Percentiles rank a stretch among this genome's conserved stretches.
Conservation (phyloP, 37 sponge, comb jelly and placozoan species). For the Geodia barretti region DNA sequence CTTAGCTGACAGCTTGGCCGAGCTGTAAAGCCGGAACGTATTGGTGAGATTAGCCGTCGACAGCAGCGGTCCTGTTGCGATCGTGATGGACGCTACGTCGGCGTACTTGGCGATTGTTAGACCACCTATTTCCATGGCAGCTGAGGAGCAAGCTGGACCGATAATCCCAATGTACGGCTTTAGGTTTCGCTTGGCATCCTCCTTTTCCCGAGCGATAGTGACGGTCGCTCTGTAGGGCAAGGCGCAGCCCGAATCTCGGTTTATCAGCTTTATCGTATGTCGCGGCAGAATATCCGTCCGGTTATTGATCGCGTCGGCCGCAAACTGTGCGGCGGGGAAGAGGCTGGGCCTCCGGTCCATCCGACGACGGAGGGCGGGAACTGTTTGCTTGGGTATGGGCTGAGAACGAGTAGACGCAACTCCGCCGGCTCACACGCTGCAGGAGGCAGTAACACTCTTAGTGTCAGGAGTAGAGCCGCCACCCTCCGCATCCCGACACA, state of each 20-base stretch:
- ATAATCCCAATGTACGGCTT: slow-evolving; percentile 37
- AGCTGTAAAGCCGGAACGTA: slow-evolving; percentile 13
- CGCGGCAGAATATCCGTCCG: not conserved
- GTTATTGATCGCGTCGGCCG: slow-evolving; percentile 3
- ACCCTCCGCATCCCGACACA: too few relatives aligned
- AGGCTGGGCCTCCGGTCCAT: not conserved
- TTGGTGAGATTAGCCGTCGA: not conserved
- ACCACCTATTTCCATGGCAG: slow-evolving; percentile 12
- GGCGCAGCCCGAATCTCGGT: slow-evolving; percentile 6
- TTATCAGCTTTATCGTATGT: not conserved
- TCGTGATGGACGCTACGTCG: not conserved
- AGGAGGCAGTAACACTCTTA: too few relatives aligned
- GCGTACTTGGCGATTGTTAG: not conserved
- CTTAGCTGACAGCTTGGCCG: not conserved
- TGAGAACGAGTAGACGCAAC: not conserved
- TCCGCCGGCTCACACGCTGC: too few relatives aligned
- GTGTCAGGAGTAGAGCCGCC: too few relatives aligned
- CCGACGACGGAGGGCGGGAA: not conserved
- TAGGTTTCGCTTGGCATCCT: too few relatives aligned
- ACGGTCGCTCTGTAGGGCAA: not conserved
- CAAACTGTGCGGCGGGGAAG: slow-evolving; percentile 1
- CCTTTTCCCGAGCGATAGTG: not conserved
- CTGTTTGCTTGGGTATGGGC: not conserved
- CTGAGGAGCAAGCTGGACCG: slow-evolving; percentile 29
- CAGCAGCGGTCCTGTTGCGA: not conserved